Conservation (phyloP, 2,888 invertebrate species). For the Lordiphosa fenestrarum region DNA sequence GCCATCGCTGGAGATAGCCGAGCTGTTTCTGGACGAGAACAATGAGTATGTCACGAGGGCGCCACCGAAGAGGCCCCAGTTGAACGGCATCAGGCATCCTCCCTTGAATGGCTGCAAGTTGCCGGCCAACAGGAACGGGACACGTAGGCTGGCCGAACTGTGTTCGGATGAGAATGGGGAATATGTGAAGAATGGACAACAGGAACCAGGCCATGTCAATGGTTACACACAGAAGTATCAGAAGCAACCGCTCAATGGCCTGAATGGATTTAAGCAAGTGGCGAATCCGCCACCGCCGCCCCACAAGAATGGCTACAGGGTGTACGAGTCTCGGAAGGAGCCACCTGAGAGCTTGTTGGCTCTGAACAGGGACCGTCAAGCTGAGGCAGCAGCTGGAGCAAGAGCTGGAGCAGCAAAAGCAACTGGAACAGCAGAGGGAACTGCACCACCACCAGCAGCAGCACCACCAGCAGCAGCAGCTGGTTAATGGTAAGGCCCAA, state of each 20-base stretch:
- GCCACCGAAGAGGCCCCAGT: background rate
- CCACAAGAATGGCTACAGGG: background rate
- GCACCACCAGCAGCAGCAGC: conserved; percentile 3
- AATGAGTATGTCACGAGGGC: conserved; percentile 23
- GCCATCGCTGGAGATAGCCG: conserved; percentile 10
- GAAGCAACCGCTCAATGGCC: background rate
- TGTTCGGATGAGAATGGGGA: conserved; percentile 1
- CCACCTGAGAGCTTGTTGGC: too few species aligned
- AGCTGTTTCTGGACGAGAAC: conserved; percentile 25
- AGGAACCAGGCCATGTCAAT: too few species aligned
- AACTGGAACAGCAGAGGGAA: background rate
- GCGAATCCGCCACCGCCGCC: too few species aligned
- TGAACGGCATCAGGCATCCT: conserved; percentile 14
- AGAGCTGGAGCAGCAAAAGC: conserved; percentile 12
- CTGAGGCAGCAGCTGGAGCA: conserved; percentile 11
- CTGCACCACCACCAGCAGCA: conserved; percentile 6
- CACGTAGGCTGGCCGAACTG: background rate
- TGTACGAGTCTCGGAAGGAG: background rate
- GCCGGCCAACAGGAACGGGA: background rate
- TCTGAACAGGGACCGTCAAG: background rate
- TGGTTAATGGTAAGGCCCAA: conserved; percentile 18
- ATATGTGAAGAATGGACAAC: background rate
- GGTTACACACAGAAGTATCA: too few species aligned
- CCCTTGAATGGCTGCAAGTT: background rate
- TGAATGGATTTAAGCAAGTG: conserved; percentile 2